Conservation (phyloP, 2,113 vertebrate species). For the Capra hircus region DNA sequence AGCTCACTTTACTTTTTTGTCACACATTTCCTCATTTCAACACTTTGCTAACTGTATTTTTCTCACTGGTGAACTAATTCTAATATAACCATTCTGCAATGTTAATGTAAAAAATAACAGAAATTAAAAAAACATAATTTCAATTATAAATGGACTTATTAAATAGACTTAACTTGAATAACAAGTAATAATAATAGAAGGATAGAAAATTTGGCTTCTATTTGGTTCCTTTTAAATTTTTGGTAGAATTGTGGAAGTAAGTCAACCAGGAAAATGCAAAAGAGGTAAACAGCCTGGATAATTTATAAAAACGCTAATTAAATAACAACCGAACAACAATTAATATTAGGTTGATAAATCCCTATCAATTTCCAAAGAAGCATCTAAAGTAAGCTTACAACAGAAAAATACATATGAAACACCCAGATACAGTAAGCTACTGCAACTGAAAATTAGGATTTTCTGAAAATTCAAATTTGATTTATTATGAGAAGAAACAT, state of each 20-base stretch:
- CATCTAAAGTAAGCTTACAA: background rate
- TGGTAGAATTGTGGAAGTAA: slow-evolving; percentile 4
- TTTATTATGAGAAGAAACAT: background rate
- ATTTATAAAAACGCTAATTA: slow-evolving; percentile 6
- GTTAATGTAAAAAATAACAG: background rate
- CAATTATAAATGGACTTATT: background rate
- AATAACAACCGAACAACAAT: background rate
- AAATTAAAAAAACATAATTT: background rate
- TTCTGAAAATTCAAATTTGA: slow-evolving; percentile 26
- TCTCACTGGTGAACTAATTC: background rate
- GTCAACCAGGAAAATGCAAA: background rate
- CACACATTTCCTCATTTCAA: background rate
- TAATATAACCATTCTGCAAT: background rate
- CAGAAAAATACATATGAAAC: background rate
- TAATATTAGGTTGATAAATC: background rate
- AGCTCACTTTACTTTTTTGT: background rate
- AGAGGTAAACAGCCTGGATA: background rate
- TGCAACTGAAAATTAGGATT: background rate
- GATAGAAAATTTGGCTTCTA: background rate
- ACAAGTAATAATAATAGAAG: background rate
- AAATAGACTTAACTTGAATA: background rate
- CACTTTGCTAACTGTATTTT: slow-evolving; percentile 5
- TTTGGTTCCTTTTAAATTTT: background rate
- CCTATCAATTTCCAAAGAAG: background rate
- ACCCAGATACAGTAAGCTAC: background rate